Evolutionary conservation across 2,113 vertebrate genomes (phyloP), one percentile per base, ranked within the genome.

Genomic region (Hippolais icterina): DNA sequence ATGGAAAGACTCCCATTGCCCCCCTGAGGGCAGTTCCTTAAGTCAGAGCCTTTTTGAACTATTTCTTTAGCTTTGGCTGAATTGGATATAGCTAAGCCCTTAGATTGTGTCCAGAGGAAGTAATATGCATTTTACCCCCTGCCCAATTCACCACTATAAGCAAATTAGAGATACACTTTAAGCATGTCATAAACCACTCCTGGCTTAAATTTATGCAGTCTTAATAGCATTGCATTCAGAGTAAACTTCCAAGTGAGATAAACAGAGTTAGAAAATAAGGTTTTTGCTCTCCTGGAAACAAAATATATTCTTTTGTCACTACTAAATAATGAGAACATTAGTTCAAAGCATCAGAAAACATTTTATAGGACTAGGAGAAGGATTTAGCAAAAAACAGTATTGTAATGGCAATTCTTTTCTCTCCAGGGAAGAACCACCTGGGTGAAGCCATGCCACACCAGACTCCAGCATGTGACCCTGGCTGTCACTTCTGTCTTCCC

Each of bases 251-350:
- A 87, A 95, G 94, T 89, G 86, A 96, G 57, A 82, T 49, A 64
- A 94, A 90, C 69, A 65, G 9, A 2, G 89, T 69, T 92, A 95
- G 92, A 96, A 96, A 69, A 94, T 41, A 97, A 86, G 92, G 44
- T 68, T 97, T 94, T 94, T 94, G 53, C 81, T 94, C 61, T 97
- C 87, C 90, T 90, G 59, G 84, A 97, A 97, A 96, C 66, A 82
- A 95, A 93, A 77, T 93, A 69, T 80, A 89, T 95, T 94, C 75
- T 93, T 95, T 82, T 92, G 84, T 97, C 70, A 86, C 60, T 82
- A 84, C 57, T 83, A 94, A 95, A 96, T 96, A 90, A 81, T 76
- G 91, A 96, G 89, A 95, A 81, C 83, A 61, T 92, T 95, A 77
- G 47, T 63, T 72, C 44, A 90, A 80, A 96, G 53, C 74, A 92